phyloP scores from a whole-genome alignment of 2,797 vertebrate genomes.

The Amblyopsis hoosieri region DNA sequence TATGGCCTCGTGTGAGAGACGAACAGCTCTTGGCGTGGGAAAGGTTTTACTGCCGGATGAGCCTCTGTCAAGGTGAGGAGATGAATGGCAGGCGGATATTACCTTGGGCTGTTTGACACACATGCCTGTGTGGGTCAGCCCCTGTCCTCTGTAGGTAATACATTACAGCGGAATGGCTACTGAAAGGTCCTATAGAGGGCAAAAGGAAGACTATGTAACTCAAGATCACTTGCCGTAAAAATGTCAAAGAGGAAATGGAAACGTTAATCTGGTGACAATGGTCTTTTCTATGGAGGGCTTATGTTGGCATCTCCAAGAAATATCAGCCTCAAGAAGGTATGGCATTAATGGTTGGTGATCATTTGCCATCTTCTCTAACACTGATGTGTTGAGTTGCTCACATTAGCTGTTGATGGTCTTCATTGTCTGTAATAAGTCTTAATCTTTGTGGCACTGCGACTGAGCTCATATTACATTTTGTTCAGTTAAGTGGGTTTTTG shows the following conservation, averaged over 20 bases:
- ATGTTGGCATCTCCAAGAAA: conserved; percentile 25
- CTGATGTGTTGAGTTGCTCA: conserved; percentile 47
- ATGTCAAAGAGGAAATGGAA: conserved; percentile 50
- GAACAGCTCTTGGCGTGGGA: conserved; percentile 15
- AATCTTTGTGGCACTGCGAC: conserved; percentile 41
- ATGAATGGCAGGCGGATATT: conserved; percentile 36
- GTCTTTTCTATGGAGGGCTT: conserved; percentile 5
- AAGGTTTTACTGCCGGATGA: conserved; percentile 31
- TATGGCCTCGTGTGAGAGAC: conserved; percentile 16
- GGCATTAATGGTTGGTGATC: conserved; percentile 48
- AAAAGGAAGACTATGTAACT: conserved; percentile 22
- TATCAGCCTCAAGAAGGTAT: conserved; percentile 21
- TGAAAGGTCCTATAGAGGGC: conserved; percentile 29
- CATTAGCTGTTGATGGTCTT: conserved; percentile 49
- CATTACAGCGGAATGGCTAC: conserved; percentile 34
- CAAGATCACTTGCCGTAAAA: neutral
- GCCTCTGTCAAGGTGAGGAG: conserved; percentile 11
- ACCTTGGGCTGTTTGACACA: conserved; percentile 38
- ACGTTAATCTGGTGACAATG: conserved; percentile 19
- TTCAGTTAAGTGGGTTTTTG: conserved; percentile 59
- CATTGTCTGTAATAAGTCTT: conserved; percentile 51
- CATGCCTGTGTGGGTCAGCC: conserved; percentile 31
- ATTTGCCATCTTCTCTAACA: conserved; percentile 52
- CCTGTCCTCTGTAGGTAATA: conserved; percentile 40
- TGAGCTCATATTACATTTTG: conserved; percentile 56